Base-by-base conservation (phyloP, 2,797 vertebrate species). In the Acrossocheilus wenchowensis region DNA sequence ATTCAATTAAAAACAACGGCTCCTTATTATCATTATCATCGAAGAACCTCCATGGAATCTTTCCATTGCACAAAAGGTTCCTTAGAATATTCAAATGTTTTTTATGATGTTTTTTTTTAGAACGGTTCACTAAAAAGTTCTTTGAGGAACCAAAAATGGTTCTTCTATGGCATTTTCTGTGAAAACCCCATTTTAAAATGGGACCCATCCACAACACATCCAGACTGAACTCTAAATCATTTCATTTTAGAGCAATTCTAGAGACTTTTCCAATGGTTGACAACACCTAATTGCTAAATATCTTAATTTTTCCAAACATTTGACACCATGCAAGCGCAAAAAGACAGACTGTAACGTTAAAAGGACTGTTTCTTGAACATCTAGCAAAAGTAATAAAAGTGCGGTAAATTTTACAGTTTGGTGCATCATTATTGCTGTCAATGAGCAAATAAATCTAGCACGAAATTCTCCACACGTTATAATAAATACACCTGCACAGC, bases 401-500 rank as follows among this genome's bases (percentile, higher is more conserved):
- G 23, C 6, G 6, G n/a, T 12, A 11, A 6, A 26, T 30, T 79
- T 52, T 45, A 57, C 81, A 62, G 52, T 82, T 57, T 21, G 1
- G 6, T 36, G 41, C 39, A 48, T 83, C 39, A 17, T 5, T 23
- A 62, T 34, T 43, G 71, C 72, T 36, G 73, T 64, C 41, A 75
- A 30, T n/a, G 39, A 48, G 62, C 11, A 73, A 62, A 23, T 11
- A 7, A 14, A 64, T 83, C 2, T 6, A 48, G 64, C 71, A 48
- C 15, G 26, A 74, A 64, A 83, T 4, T 39, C 52, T 26, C 54
- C 54, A 60, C 36, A 60, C 6, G 45, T 10, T 15, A 26, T 48
- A 50, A 77, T 84, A 21, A 78, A 57, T 62, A 52, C 82, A 84
- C 74, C 60, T 69, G 74, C 74, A 41, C 62, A 2, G 41, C 9